Evolutionary conservation across 2,113 vertebrate genomes (phyloP), one percentile per base, ranked within the genome.

Genomic region (Morphnarchus princeps): DNA sequence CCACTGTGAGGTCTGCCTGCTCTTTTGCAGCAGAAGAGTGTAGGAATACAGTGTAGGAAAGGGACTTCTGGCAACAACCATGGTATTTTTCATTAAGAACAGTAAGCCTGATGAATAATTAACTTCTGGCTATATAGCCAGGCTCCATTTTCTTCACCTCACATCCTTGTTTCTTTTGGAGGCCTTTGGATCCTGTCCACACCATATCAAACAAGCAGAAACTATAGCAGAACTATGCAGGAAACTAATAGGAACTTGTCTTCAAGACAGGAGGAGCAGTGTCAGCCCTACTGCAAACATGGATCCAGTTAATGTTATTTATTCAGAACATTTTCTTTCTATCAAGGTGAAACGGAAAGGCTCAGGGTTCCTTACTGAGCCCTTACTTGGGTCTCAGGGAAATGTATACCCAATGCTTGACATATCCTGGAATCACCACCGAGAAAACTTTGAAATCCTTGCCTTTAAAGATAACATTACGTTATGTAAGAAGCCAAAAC

Each of bases 101-200:
- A 65, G 73, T 65, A 93, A 92, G 54, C 36, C 61, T 85, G 58
- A 95, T 62, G 29, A 94, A 95, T 95, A 93, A 97, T 94, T 95
- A 96, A 94, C 89, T 91, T 79, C 42, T 72, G 36, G 54, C 65
- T 88, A 58, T 70, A 91, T n/a, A 82, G 70, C 40, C 45, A 91
- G 61, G 13, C 26, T 80, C 66, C 54, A 66, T 93, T 87, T 95
- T 93, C 66, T 89, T 89, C 83, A 57, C 12, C 16, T 87, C 54
- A 73, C n/a, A 87, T 45, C 9, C 40, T 87, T 57, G 49, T 82
- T 94, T 89, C 65, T 79, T 93, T 66, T 50, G 62, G 31, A 76
- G 29, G 70, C 18, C 45, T 91, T 69, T 80, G 0, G 4, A 76
- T 72, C 36, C 43, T 74, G 52, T 42, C 54, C 54, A 69, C 34